A percentile compares a stretch with the other conserved stretches of the same genome.
Evolutionary conservation across 2,113 vertebrate species (phyloP).

Genomic region (Crotophaga sulcirostris): DNA sequence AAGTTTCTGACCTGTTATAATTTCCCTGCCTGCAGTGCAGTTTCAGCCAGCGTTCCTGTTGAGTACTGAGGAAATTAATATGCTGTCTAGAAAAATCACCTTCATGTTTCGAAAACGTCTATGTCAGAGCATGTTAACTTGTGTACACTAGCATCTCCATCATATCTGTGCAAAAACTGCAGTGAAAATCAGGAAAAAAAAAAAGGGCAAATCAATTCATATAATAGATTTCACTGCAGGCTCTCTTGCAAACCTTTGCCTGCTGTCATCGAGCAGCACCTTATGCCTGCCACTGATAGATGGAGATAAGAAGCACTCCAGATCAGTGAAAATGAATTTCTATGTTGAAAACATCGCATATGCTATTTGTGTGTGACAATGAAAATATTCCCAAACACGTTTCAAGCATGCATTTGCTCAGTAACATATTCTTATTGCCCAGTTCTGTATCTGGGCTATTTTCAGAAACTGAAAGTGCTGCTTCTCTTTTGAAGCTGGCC

Average conservation of each 20-base stretch:
- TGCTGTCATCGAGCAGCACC: background rate
- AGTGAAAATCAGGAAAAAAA: background rate
- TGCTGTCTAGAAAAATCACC: background rate
- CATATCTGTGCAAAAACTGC: background rate
- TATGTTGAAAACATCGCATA: background rate
- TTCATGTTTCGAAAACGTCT: background rate
- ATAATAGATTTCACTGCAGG: background rate
- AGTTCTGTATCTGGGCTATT: conserved; percentile 73
- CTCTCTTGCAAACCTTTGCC: background rate
- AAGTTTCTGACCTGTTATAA: conserved; percentile 62
- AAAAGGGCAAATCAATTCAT: background rate
- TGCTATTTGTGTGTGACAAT: background rate
- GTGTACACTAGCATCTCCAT: background rate
- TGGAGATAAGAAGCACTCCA: background rate
- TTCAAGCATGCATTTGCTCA: conserved; percentile 44
- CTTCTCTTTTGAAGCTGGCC: conserved; percentile 72
- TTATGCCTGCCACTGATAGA: background rate
- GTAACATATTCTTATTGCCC: conserved; percentile 61
- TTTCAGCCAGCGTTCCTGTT: background rate
- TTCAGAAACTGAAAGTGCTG: conserved; percentile 68
- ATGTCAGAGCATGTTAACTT: background rate
- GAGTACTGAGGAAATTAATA: conserved; percentile 3
- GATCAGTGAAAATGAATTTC: background rate
- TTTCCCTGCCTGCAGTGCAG: conserved; percentile 25
- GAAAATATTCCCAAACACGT: background rate